Evolutionary conservation across 1,140 invertebrate species (phyloP).

Genomic region (Leptopilina clavipes): DNA sequence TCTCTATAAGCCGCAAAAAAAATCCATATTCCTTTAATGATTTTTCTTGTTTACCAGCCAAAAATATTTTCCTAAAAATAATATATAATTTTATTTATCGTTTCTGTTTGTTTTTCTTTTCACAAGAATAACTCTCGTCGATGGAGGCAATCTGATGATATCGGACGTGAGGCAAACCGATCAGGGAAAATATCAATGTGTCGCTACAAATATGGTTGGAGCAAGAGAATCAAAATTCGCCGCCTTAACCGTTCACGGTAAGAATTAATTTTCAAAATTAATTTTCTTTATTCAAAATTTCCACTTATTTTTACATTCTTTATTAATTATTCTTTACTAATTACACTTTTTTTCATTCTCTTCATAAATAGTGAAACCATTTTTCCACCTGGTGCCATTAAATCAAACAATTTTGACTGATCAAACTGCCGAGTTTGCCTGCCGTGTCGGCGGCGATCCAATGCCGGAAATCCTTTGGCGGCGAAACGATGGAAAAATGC

Average conservation of each 20-base stretch:
- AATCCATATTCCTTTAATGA: too few relatives aligned
- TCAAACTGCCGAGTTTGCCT: conserved; percentile 89
- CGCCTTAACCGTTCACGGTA: conserved; percentile 88
- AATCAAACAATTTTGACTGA: conserved; percentile 89
- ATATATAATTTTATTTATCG: neutral
- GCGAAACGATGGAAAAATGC: conserved; percentile 89
- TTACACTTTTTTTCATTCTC: too few relatives aligned
- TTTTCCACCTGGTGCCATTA: conserved; percentile 88
- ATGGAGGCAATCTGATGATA: conserved; percentile 89
- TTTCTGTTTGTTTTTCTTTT: conserved; percentile 48
- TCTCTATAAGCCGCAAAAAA: too few relatives aligned
- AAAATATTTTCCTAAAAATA: too few relatives aligned
- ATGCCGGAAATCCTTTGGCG: conserved; percentile 91
- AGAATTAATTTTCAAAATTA: conserved; percentile 63
- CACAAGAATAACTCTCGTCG: conserved; percentile 84
- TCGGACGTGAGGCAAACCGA: conserved; percentile 87
- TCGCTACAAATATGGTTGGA: conserved; percentile 91
- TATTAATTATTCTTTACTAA: too few relatives aligned
- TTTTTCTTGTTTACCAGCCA: too few relatives aligned
- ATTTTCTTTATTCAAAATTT: too few relatives aligned
- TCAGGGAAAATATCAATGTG: conserved; percentile 89
- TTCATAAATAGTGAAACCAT: conserved; percentile 96
- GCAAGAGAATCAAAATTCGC: conserved; percentile 84
- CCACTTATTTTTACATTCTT: too few relatives aligned
- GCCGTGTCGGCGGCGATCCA: conserved; percentile 93